Conservation (phyloP, 2,888 invertebrate species). For the Tiliacea citrago region DNA sequence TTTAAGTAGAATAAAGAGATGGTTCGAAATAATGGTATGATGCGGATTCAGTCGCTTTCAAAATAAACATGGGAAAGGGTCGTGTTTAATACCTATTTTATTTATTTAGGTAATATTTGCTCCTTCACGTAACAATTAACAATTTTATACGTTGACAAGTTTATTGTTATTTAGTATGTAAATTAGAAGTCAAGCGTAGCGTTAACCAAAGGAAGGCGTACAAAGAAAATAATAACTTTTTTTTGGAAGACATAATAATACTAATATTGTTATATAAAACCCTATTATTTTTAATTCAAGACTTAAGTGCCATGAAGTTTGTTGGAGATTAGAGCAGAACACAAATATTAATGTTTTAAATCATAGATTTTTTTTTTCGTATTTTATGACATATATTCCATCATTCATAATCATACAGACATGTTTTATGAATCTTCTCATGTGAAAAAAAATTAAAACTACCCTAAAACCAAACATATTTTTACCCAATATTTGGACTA, state of each 20-base stretch:
- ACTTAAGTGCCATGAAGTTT: too few relatives aligned
- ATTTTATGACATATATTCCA: not conserved
- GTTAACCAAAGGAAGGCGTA: not conserved
- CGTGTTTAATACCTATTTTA: slow-evolving; percentile 34
- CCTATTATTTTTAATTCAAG: too few relatives aligned
- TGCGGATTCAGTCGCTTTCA: slow-evolving; percentile 44
- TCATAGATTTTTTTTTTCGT: too few relatives aligned
- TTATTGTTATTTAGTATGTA: slow-evolving; percentile 26
- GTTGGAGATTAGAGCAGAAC: not conserved
- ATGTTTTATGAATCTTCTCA: not conserved
- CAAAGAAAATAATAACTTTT: not conserved
- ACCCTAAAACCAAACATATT: slow-evolving; percentile 18
- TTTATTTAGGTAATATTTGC: slow-evolving; percentile 40
- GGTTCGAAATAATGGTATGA: slow-evolving; percentile 37
- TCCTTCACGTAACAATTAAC: slow-evolving; percentile 21
- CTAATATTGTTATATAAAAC: not conserved
- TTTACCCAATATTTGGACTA: slow-evolving; percentile 36
- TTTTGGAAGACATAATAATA: not conserved
- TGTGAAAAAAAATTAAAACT: slow-evolving; percentile 1
- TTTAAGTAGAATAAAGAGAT: slow-evolving; percentile 63
- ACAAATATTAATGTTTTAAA: not conserved
- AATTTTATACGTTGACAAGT: slow-evolving; percentile 27
- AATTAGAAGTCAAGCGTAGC: not conserved
- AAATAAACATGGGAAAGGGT: slow-evolving; percentile 46
- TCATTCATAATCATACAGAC: too few relatives aligned